Percentiles rank a stretch among this genome's conserved stretches.
Evolutionary conservation across 2,113 vertebrate genomes (phyloP).

Genomic region (Balaenoptera acutorostrata): DNA sequence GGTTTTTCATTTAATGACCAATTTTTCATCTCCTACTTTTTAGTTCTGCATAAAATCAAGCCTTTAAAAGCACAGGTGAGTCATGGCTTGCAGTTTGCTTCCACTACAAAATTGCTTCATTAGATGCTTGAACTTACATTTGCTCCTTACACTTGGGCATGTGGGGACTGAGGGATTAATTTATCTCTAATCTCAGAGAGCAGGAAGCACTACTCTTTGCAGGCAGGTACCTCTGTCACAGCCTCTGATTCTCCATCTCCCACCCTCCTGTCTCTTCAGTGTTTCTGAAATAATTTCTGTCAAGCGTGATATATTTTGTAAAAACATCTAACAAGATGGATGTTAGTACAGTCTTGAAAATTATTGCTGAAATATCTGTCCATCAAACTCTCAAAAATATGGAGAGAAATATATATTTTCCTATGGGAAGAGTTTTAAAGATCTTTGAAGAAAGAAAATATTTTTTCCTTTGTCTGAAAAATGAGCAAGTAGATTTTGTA

Average conservation of each 20-base stretch:
- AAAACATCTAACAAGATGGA: not conserved
- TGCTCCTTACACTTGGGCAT: not conserved
- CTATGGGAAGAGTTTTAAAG: not conserved
- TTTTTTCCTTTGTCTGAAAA: not conserved
- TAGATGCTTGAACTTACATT: not conserved
- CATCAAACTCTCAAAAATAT: not conserved
- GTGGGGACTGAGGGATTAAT: not conserved
- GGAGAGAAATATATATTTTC: not conserved
- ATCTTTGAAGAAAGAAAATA: not conserved
- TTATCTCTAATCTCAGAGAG: slow-evolving; percentile 17
- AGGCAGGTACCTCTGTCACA: not conserved
- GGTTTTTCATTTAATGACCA: not conserved
- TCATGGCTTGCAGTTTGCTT: not conserved
- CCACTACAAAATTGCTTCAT: not conserved
- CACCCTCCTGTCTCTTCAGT: not conserved
- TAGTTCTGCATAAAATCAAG: not conserved
- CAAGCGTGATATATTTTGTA: not conserved
- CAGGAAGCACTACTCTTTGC: not conserved
- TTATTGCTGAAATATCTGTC: not conserved
- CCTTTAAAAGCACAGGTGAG: not conserved
- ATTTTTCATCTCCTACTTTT: not conserved
- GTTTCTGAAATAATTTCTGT: slow-evolving; percentile 1
- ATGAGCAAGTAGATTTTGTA: not conserved
- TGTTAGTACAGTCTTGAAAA: not conserved
- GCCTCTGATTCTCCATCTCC: not conserved